These are phyloP conservation scores for Suricata suricatta DNA, from an alignment of 2,113 vertebrate genomes.

Conservation along the genomic window DNA sequence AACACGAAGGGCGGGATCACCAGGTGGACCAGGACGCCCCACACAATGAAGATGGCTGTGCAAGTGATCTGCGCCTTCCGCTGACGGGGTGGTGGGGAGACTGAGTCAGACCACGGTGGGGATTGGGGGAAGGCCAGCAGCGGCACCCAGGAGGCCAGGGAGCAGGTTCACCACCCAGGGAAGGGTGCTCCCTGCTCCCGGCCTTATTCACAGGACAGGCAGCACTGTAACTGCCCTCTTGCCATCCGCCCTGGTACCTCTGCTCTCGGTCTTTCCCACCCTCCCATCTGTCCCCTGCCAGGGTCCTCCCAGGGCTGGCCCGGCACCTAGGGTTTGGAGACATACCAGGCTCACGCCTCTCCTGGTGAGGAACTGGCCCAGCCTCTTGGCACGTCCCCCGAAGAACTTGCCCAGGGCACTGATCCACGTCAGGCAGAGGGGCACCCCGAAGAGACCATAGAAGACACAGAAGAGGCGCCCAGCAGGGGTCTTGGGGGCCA, in stretches of 20 bases:
- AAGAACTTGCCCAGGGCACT: constrained; percentile 99
- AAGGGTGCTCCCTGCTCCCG: no score
- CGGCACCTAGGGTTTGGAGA: neutral
- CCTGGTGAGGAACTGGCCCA: constrained; percentile 95
- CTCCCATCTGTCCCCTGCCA: neutral
- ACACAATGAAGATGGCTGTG: constrained; percentile 95
- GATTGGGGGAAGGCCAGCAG: neutral
- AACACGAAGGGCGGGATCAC: constrained; percentile 97
- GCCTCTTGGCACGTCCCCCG: constrained; percentile 95
- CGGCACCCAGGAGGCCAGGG: neutral
- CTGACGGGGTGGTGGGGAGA: constrained; percentile 78
- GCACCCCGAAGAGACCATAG: constrained; percentile 97
- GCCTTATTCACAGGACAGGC: neutral
- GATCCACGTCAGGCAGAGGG: constrained; percentile 97
- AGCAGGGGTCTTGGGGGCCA: constrained; percentile 94
- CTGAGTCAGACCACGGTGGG: neutral
- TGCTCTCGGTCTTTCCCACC: neutral
- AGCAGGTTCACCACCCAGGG: neutral
- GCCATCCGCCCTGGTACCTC: neutral
- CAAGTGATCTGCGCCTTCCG: constrained; percentile 97
- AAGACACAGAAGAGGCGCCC: constrained; percentile 98
- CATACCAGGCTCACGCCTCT: constrained; percentile 95
- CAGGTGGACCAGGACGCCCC: constrained; percentile 95
- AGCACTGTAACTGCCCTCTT: neutral
- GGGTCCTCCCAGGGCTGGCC: neutral